phyloP scores from a whole-genome alignment of 53 echinoderm and acorn worm species.

The Holothuria leucospilota region DNA sequence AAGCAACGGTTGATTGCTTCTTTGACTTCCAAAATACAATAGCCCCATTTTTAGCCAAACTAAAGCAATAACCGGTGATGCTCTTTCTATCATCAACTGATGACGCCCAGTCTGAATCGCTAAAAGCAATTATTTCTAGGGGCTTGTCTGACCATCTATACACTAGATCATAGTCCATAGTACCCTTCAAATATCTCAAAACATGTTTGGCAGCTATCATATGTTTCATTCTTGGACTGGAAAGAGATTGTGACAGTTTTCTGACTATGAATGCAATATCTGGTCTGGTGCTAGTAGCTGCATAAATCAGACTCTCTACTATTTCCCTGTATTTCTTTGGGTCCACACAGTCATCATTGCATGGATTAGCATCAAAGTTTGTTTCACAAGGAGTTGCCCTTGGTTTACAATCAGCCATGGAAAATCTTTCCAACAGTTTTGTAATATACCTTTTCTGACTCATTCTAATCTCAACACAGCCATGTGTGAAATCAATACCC shows the following conservation, averaged over 20 bases:
- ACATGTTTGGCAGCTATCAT: no score
- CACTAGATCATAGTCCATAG: neutral
- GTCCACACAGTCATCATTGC: no score
- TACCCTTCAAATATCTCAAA: no score
- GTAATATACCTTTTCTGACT: no score
- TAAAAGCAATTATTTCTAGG: neutral
- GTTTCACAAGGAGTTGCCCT: slow-evolving; percentile 50
- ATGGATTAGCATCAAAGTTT: no score
- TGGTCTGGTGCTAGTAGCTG: neutral
- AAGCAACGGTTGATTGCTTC: no score
- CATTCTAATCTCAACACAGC: no score
- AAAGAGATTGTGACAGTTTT: neutral
- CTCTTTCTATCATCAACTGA: slow-evolving; percentile 39
- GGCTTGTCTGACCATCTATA: no score
- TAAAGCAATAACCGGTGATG: slow-evolving; percentile 39
- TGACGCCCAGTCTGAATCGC: slow-evolving; percentile 22
- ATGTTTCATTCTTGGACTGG: neutral
- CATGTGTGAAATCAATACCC: slow-evolving; percentile 49
- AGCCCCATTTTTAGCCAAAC: neutral
- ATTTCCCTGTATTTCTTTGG: slow-evolving; percentile 50
- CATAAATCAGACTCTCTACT: slow-evolving; percentile 48
- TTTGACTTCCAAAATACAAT: no score
- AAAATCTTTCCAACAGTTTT: neutral
- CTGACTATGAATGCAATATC: neutral
- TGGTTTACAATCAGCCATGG: slow-evolving; percentile 49